Conservation (phyloP, 1,140 invertebrate species). For the Apocrypta bakeri region DNA sequence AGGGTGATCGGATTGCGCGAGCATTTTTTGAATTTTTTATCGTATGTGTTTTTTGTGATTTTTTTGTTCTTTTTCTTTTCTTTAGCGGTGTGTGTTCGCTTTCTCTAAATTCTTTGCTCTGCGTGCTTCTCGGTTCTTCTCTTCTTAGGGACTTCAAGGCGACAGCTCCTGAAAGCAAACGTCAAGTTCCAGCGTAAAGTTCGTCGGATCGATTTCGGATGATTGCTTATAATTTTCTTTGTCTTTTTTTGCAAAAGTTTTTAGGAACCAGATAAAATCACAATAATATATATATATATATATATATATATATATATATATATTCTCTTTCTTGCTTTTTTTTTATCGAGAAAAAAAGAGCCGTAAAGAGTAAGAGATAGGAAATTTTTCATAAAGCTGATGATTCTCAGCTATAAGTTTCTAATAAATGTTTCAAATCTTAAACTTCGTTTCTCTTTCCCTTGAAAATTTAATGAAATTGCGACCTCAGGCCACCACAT, state of each 20-base stretch:
- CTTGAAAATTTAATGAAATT: conserved; percentile 15
- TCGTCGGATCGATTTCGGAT: background rate
- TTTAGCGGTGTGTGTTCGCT: conserved; percentile 32
- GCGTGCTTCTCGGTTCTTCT: conserved; percentile 61
- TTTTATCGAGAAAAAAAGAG: background rate
- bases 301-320: background rate
- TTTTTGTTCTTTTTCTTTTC: conserved; percentile 49
- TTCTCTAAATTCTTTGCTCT: conserved; percentile 56
- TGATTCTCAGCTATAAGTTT: background rate
- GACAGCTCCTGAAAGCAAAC: conserved; percentile 76
- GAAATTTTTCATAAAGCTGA: background rate
- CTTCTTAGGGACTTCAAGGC: conserved; percentile 72
- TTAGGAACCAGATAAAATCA: background rate
- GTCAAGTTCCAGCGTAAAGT: conserved; percentile 50
- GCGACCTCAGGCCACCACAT: background rate
- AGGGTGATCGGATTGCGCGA: conserved; percentile 72
- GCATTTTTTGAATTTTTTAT: conserved; percentile 64
- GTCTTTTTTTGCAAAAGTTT: background rate
- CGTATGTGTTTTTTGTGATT: conserved; percentile 52
- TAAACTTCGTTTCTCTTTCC: conserved; percentile 17
- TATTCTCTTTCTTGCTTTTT: background rate
- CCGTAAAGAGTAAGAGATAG: background rate
- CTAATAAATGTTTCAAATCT: background rate
- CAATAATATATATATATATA: background rate
- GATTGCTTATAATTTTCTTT: background rate